These are phyloP conservation scores for Eumeta japonica DNA, from an alignment of 1,140 invertebrate genomes.

Conservation along the genomic window DNA sequence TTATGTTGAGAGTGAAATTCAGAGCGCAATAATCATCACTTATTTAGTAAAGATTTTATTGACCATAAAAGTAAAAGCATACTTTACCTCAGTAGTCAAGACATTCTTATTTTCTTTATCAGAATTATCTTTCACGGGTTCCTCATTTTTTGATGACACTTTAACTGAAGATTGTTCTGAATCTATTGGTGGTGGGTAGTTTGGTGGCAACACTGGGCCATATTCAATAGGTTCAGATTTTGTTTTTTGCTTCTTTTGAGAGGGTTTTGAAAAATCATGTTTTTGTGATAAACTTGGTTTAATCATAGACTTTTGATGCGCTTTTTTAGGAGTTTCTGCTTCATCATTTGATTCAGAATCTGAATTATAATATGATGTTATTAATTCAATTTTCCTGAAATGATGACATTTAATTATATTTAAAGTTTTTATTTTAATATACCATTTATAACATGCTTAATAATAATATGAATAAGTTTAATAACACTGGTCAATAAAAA, in stretches of 20 bases:
- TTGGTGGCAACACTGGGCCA: conserved; percentile 32
- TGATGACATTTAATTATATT: conserved; percentile 6
- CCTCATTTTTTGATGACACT: no score
- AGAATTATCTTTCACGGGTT: no score
- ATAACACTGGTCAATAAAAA: background rate
- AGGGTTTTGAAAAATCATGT: no score
- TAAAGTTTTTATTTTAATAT: background rate
- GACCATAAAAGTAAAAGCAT: no score
- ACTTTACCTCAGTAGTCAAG: no score
- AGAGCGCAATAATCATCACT: no score
- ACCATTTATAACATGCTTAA: background rate
- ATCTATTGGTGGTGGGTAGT: conserved; percentile 33
- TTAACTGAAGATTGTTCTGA: conserved; percentile 41
- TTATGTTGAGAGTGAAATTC: no score
- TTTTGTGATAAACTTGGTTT: no score
- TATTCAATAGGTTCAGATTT: no score
- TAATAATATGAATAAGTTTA: background rate
- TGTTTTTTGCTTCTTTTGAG: conserved; percentile 5
- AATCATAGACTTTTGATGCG: no score
- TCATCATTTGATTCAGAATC: conserved; percentile 50
- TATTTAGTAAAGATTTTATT: no score
- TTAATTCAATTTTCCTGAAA: conserved; percentile 45
- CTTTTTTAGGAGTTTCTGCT: conserved; percentile 30
- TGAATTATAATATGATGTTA: conserved; percentile 47
- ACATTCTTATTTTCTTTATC: no score